These are phyloP conservation scores for Cinclus mexicanus DNA, from an alignment of 2,113 vertebrate species.

Conservation along the genomic window DNA sequence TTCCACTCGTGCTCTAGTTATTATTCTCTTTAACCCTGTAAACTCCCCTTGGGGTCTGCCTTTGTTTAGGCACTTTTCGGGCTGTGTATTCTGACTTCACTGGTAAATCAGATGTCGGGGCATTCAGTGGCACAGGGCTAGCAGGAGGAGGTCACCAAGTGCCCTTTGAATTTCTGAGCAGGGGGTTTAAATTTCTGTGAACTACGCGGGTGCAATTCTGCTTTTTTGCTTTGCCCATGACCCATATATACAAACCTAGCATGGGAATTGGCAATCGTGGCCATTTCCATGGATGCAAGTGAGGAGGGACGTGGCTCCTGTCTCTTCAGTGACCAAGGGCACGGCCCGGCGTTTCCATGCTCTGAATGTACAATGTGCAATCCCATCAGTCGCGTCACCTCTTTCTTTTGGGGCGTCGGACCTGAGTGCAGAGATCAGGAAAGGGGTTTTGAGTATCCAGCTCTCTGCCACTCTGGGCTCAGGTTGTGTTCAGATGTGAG, in stretches of 20 bases:
- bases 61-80: not conserved
- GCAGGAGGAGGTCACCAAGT: not conserved
- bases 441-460: not conserved
- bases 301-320: not conserved
- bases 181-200: not conserved
- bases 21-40: conserved; percentile 26
- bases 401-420: accelerated
- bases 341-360: not conserved
- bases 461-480: not conserved
- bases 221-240: not conserved
- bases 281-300: not conserved
- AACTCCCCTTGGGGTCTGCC: not conserved
- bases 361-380: accelerated
- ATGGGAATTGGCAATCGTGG: not conserved
- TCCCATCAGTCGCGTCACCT: not conserved
- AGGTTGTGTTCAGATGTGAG: not conserved
- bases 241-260: accelerated
- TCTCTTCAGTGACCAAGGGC: not conserved
- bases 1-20: not conserved
- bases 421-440: not conserved
- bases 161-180: not conserved
- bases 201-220: accelerated
- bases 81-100: not conserved
- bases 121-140: not conserved
- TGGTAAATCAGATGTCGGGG: not conserved